Evolutionary conservation across 2,113 vertebrate genomes (phyloP), one percentile per base, ranked within the genome.

Genomic region (Calcarius ornatus): DNA sequence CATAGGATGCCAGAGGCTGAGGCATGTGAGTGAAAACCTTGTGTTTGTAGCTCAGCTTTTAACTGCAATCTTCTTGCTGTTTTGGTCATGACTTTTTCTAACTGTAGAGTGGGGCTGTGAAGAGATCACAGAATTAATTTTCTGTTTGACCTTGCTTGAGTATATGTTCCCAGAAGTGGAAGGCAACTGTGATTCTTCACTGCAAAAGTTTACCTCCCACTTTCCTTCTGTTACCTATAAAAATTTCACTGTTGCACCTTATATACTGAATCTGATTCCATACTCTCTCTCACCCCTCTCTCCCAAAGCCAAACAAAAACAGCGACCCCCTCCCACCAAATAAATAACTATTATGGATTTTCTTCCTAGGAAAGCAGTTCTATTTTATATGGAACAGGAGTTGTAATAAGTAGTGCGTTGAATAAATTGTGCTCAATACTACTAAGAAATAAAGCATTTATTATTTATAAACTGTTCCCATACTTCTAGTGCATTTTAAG

Each of bases 121-220:
- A 56, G 31, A 57, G 57, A 93, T 82, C 66, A 72, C n/a, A 56
- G 47, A 92, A 85, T 27, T 87, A 76, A 86, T 93, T 94, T 93
- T 54, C 27, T 84, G 4, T 86, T 81, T 84, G 51, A 81, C 43
- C 69, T 90, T 78, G 9, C 27, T 24, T 28, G 30, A 65, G 30
- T 73, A 27, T 16, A 38, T 6, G 24, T 75, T 90, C 30, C n/a
- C 71, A 90, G 35, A 75, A 30, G 30, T 50, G 18, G 87, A 92
- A 54, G 15, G 33, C 57, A 82, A 51, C 33, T 83, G 31, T 0
- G 1, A 59, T 77, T 80, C 63, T 54, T 42, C 33, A 54, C 23
- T n/a, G 11, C 28, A 86, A 87, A 82, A 38, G 25, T 51, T 68
- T 42, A 48, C 21, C 38, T 80, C 18, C 11, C 20, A 15, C 12